Evolutionary conservation across 2,888 invertebrate genomes (phyloP).

Genomic region (Abrostola triplasia): DNA sequence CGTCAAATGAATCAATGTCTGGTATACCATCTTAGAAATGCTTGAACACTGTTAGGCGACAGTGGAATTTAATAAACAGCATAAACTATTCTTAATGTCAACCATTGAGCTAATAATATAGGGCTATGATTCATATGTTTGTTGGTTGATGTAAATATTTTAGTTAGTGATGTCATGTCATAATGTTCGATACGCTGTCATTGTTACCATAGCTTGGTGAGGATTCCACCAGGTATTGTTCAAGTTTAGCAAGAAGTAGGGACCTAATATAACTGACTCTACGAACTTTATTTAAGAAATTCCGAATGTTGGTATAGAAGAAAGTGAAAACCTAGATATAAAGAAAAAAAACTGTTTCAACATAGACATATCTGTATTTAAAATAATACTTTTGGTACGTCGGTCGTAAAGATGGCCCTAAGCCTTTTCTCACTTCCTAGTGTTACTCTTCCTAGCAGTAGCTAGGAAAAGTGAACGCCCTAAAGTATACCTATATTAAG

Average conservation of each 20-base stretch:
- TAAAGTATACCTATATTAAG: no score
- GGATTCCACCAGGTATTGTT: conserved; percentile 13
- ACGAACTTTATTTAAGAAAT: no score
- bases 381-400: no score
- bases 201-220: conserved; percentile 26
- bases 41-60: neutral
- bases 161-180: conserved; percentile 64
- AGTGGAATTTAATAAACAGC: conserved; percentile 17
- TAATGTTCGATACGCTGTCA: conserved; percentile 26
- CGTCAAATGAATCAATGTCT: neutral
- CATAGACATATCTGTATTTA: no score
- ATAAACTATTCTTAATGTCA: conserved; percentile 17
- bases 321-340: no score
- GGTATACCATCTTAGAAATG: neutral
- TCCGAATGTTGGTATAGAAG: no score
- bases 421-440: no score
- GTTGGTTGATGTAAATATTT: conserved; percentile 52
- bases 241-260: neutral
- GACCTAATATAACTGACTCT: neutral
- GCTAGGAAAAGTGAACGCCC: no score
- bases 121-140: conserved; percentile 54
- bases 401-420: no score
- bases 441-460: no score
- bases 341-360: no score
- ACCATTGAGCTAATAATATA: conserved; percentile 28